Conservation (phyloP, 2,113 vertebrate species). For the Silurus meridionalis region DNA sequence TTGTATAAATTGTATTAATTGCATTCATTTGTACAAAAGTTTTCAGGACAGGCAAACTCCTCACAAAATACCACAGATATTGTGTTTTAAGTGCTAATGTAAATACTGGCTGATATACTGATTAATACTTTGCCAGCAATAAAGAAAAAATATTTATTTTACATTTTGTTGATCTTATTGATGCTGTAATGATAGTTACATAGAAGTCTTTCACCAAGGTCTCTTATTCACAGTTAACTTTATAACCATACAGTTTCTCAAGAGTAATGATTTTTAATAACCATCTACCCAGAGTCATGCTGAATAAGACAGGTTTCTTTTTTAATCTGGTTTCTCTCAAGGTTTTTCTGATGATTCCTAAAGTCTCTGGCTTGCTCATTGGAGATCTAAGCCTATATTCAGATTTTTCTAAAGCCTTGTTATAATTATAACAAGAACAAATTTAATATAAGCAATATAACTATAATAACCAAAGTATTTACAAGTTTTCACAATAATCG, state of each 20-base stretch:
- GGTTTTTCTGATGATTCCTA: not conserved
- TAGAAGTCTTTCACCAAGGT: not conserved
- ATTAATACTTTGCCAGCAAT: not conserved
- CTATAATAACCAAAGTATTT: not conserved
- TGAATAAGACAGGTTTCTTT: not conserved
- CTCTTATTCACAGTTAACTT: not conserved
- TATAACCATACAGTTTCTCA: not conserved
- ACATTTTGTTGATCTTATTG: not conserved
- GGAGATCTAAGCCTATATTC: not conserved
- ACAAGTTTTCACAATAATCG: not conserved
- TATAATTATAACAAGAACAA: no score
- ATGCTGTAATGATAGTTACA: not conserved
- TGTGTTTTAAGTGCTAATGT: not conserved
- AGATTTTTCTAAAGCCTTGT: not conserved
- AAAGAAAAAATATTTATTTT: not conserved
- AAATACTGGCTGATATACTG: not conserved
- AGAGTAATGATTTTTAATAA: not conserved
- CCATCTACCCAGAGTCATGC: not conserved
- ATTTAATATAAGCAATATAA: no score
- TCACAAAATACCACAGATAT: not conserved
- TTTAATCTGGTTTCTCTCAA: not conserved
- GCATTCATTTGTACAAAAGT: not conserved
- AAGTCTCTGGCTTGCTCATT: not conserved
- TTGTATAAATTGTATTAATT: not conserved
- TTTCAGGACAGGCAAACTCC: not conserved